Evolutionary conservation across 2,888 invertebrate genomes (phyloP), one percentile per base, ranked within the genome.

Genomic region (Xestia sexstrigata): DNA sequence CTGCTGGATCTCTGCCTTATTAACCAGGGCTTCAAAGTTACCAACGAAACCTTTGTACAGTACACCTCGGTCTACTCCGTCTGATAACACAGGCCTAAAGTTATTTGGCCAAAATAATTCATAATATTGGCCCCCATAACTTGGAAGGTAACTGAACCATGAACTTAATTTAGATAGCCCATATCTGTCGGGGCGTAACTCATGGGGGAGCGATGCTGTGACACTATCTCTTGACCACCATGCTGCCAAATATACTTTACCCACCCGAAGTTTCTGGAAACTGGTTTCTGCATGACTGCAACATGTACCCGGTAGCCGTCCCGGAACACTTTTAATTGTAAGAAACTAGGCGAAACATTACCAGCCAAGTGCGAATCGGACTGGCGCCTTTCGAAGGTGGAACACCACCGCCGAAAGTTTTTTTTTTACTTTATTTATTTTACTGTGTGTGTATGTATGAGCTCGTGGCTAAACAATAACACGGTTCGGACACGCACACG

Each of bases 151-250:
- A 65, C 39, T 26, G 62, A 76, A 58, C 62, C 69, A 72, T 66
- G 52, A 62, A 82, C n/a, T 70, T 71, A 77, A 86, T 83, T 86
- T 82, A 77, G 86, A 78, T 82, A 72, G 17, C 23, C 39, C 17
- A 17, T 74, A 85, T 86, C 86, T 74, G 13, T 13, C 11, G 2
- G n/a, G 9, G 45, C 74, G 70, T 83, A 63, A 83, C 74, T 83
- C 78, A 74, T 42, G 74, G 66, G 63, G 55, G n/a, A 2, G 15
- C 67, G n/a, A 67, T 81, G 76, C 39, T 9, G 2, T 15, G 70
- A 35, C 82, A 47, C 30, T 82, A 82, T 86, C 86, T 47, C 7
- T n/a, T 35, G 74, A 76, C 74, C 83, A 72, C 65, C 75, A 45
- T 58, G 45, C 30, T 49, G 20, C 3, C 60, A 65, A 74, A 70